Evolutionary conservation across 2,888 invertebrate species (phyloP).

Genomic region (Myathropa florea): DNA sequence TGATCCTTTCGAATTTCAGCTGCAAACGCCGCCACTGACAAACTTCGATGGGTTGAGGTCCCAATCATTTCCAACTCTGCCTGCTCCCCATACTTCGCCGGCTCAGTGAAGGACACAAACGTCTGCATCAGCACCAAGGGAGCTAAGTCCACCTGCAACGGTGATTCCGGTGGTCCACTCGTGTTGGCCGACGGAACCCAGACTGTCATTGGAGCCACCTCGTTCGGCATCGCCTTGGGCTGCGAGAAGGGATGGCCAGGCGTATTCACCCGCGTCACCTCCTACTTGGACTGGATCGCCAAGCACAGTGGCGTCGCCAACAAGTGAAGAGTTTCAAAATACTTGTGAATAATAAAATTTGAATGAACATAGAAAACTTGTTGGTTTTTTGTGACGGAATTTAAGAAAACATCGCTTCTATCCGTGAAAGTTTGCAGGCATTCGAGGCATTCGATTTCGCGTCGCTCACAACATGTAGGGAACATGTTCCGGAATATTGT

Average conservation of each 20-base stretch:
- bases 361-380: not conserved
- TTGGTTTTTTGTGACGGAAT: not conserved
- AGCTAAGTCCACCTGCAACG: conserved; percentile 76
- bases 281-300: conserved; percentile 77
- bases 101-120: conserved; percentile 68
- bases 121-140: conserved; percentile 76
- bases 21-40: conserved; percentile 71
- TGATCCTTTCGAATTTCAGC: conserved; percentile 30
- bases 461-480: too few species aligned
- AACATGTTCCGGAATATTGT: too few species aligned
- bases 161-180: conserved; percentile 79
- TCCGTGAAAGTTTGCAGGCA: too few species aligned
- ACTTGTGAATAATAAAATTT: not conserved
- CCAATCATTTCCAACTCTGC: conserved; percentile 73
- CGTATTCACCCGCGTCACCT: conserved; percentile 77
- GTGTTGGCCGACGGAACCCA: conserved; percentile 72
- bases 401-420: too few species aligned
- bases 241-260: conserved; percentile 78
- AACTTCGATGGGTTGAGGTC: conserved; percentile 73
- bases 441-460: too few species aligned
- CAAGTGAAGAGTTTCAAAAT: conserved; percentile 63
- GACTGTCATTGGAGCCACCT: conserved; percentile 76
- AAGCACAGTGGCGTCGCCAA: conserved; percentile 75
- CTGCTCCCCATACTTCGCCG: conserved; percentile 73
- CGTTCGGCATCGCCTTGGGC: conserved; percentile 77